Evolutionary conservation across 2,888 invertebrate species (phyloP).

Genomic region (Sesamia inferens): DNA sequence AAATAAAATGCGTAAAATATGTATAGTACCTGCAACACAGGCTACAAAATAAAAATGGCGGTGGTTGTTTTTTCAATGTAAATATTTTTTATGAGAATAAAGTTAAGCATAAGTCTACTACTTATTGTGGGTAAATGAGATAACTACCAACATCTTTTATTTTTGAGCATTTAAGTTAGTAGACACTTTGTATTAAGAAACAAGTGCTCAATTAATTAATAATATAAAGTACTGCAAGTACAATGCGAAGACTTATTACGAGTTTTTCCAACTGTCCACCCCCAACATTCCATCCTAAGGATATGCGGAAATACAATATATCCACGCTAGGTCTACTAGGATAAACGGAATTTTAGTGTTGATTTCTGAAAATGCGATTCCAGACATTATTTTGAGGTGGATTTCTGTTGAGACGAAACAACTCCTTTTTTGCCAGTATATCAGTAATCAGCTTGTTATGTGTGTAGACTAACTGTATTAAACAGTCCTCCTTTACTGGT

Average conservation of each 20-base stretch:
- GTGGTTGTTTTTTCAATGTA: background rate
- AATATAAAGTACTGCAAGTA: background rate
- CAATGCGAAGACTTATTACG: background rate
- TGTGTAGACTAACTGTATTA: background rate
- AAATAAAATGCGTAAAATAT: conserved; percentile 19
- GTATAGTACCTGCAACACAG: conserved; percentile 8
- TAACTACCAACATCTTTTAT: background rate
- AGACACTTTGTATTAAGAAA: background rate
- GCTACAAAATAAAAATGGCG: too few relatives aligned
- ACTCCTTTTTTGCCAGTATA: too few relatives aligned
- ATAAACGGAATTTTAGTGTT: too few relatives aligned
- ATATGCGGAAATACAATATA: too few relatives aligned
- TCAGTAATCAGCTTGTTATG: conserved; percentile 5
- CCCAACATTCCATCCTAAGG: too few relatives aligned
- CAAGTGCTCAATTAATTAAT: background rate
- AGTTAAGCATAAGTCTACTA: background rate
- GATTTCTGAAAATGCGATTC: too few relatives aligned
- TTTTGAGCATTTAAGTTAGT: background rate
- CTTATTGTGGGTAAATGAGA: background rate
- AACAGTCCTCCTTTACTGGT: conserved; percentile 13
- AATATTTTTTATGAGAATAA: background rate
- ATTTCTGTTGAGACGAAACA: too few relatives aligned
- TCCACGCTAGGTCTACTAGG: too few relatives aligned
- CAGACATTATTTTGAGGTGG: too few relatives aligned
- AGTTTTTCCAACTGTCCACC: too few relatives aligned